Evolutionary conservation across 2,113 vertebrate genomes (phyloP).

Genomic region (Dissostichus mawsoni): DNA sequence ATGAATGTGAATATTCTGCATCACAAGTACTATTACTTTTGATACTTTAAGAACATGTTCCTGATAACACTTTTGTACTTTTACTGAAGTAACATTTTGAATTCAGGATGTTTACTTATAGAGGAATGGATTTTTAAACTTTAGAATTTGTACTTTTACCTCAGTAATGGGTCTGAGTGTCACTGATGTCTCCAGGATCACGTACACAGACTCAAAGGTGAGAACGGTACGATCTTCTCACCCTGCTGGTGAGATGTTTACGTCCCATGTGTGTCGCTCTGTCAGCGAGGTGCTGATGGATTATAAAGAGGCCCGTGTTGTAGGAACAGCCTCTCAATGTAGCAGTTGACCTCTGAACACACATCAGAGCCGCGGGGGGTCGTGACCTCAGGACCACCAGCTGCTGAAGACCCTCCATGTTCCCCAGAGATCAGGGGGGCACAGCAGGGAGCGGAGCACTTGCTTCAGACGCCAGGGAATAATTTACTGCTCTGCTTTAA

Average conservation of each 20-base stretch:
- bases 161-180: too few relatives aligned
- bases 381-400: slow-evolving; percentile 67
- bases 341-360: slow-evolving; percentile 53
- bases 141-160: too few relatives aligned
- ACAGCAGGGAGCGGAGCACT: slow-evolving; percentile 48
- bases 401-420: slow-evolving; percentile 55
- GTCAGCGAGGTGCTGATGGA: slow-evolving; percentile 33
- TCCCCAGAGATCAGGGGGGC: slow-evolving; percentile 21
- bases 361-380: slow-evolving; percentile 44
- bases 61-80: too few relatives aligned
- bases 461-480: slow-evolving; percentile 60
- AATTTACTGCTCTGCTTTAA: slow-evolving; percentile 39
- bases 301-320: slow-evolving; percentile 22
- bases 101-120: too few relatives aligned
- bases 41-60: too few relatives aligned
- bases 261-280: background rate
- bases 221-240: too few relatives aligned
- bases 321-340: slow-evolving; percentile 33
- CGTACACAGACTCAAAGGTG: too few relatives aligned
- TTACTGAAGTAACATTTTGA: too few relatives aligned
- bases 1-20: too few relatives aligned
- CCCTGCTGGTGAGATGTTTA: background rate
- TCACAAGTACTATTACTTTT: too few relatives aligned
- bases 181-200: too few relatives aligned
- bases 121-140: too few relatives aligned